Base-by-base conservation (phyloP, 2,113 vertebrate genomes). In the Dromas ardeola region DNA sequence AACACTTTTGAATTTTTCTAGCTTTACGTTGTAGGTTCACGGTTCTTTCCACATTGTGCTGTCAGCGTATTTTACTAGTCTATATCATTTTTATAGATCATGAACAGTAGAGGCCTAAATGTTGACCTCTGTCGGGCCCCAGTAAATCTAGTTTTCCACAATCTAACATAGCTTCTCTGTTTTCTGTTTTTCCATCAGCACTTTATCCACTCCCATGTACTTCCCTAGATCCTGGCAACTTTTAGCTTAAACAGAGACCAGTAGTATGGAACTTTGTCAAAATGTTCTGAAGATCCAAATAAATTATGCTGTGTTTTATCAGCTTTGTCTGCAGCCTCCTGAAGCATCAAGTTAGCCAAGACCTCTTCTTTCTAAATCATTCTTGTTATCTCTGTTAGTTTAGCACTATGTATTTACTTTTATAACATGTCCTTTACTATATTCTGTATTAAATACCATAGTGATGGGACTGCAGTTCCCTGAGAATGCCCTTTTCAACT, bases 1-100 rank as follows among this genome's bases (percentile, higher is more conserved):
- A 97, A 52, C 38, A 78, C 85, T 91, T 94, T 26, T 69, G 86
- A 96, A 88, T 96, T 95, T 92, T 96, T 95, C 83, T 77, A 78
- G 91, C 67, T 95, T 95, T 93, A 96, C 11, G 10, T 95, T 95
- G 73, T 93, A 91, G 70, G 88, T 95, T 95, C 96, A 96, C 1
- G 6, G 88, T 90, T 97, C 89, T 65, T 93, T 95, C 95, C 90
- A 93, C 94, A 90, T 67, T 94, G 80, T 95, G 79, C 95, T 97
- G 96, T 97, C 97, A 98, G 96, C 18, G 12, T 93, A 86, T 97
- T 97, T 97, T 97, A 98, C 96, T 95, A 97, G 92, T 70, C 95
- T 96, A 95, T 97, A 98, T 97, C 95, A 95, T 98, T 98, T 97
- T 98, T 97, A 98, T 96, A 97, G 97, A 96, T 97, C 94, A 90